Base-by-base conservation (phyloP, 2,888 invertebrate genomes). In the Periphyllus acericola region DNA sequence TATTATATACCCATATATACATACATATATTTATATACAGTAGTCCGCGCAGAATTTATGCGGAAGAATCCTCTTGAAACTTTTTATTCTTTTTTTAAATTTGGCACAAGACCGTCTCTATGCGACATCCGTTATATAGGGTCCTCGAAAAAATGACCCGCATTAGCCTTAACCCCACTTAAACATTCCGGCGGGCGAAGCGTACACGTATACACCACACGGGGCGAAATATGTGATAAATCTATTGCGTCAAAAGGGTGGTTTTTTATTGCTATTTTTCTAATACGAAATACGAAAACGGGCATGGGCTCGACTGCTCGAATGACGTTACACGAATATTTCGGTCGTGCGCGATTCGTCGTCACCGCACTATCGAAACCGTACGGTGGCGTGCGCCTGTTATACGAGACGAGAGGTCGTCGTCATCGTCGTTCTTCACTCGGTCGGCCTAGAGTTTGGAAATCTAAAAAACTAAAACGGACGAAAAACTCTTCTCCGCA, bases 111-210 rank as follows among this genome's bases (percentile, higher is more conserved):
- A 40, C 72, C 72, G 40, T n/a, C 17, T 34, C 9, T 68, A 46
- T 79, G 60, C 71, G 72, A 60, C 46, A 72, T 76, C 80, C 74
- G 72, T 72, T 60, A 25, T 21, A 21, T n/a, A 72, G 79, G 72
- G 74, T 52, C 40, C 86, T 87, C 60, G 74, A 87, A 87, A 55
- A 87, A 80, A 87, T 87, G 36, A 87, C 80, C 86, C 80, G 60
- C 74, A 81, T 87, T 80, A 87, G 40, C 40, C n/a, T 74, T 87
- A 68, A 87, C 71, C 80, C 86, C 74, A 80, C 86, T 87, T 87
- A 40, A 74, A 74, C 86, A 40, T 80, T 87, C 40, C 11, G 40
- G 21, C 11, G 40, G 84, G 60, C 19, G 66, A 21, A 87, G 78
- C 19, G 19, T 6, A 72, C 19, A 3, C 21, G 3, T 60, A 52